A percentile compares a stretch with the other conserved stretches of the same genome.
Evolutionary conservation across 2,797 vertebrate species (phyloP).

Genomic region (Mormyrops attenuatus): DNA sequence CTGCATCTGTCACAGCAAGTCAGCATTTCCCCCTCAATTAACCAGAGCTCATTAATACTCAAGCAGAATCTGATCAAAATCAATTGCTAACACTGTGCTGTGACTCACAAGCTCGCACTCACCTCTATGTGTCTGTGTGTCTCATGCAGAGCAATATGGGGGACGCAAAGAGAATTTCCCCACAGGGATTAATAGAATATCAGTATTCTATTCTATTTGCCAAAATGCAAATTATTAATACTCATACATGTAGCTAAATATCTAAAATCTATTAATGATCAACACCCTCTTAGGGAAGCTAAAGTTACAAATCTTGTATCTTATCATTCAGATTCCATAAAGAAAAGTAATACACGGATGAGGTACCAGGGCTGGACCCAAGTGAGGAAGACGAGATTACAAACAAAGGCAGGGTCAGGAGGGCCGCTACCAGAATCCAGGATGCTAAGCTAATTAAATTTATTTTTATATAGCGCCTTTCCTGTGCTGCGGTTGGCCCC

Average conservation of each 20-base stretch:
- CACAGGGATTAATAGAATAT: neutral
- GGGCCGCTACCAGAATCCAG: neutral
- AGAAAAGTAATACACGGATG: neutral
- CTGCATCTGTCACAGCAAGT: neutral
- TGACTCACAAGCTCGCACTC: neutral
- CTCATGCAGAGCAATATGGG: neutral
- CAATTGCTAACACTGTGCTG: neutral
- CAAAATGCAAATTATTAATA: neutral
- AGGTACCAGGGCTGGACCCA: neutral
- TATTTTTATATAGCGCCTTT: neutral
- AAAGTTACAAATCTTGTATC: neutral
- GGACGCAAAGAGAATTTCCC: neutral
- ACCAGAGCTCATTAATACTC: neutral
- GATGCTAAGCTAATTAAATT: neutral
- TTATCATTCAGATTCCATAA: neutral
- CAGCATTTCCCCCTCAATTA: neutral
- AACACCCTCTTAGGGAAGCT: neutral
- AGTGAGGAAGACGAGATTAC: neutral
- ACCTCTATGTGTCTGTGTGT: neutral
- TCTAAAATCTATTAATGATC: neutral
- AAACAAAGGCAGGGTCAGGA: neutral
- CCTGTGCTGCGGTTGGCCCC: neutral
- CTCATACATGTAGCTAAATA: neutral
- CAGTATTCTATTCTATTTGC: neutral
- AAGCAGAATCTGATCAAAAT: neutral